A percentile compares a stretch with the other conserved stretches of the same genome.
Evolutionary conservation across 2,888 invertebrate genomes (phyloP).

Genomic region (Drepana falcataria): DNA sequence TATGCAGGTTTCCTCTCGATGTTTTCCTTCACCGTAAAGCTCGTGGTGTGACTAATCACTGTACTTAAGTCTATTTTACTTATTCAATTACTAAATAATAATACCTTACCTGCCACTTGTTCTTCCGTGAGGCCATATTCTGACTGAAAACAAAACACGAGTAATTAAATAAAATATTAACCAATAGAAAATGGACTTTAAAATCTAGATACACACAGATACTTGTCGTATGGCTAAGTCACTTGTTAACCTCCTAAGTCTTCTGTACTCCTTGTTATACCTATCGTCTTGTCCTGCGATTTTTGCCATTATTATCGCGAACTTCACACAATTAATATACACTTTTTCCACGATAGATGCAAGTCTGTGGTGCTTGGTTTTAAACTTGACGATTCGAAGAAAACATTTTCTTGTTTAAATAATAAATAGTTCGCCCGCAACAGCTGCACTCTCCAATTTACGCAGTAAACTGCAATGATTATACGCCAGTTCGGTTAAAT

Average conservation of each 20-base stretch:
- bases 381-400: background rate
- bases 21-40: too few species aligned
- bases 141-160: constrained; percentile 79
- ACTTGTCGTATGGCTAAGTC: constrained; percentile 83
- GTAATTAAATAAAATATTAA: constrained; percentile 1
- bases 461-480: constrained; percentile 2
- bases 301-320: constrained; percentile 39
- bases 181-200: constrained; percentile 48
- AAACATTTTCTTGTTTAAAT: background rate
- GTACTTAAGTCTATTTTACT: too few species aligned
- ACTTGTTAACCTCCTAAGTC: constrained; percentile 83
- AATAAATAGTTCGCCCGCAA: background rate
- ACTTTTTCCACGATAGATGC: background rate
- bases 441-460: constrained; percentile 3
- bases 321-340: background rate
- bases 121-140: constrained; percentile 93
- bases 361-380: too few species aligned
- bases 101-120: constrained; percentile 87
- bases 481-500: background rate
- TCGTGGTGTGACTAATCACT: too few species aligned
- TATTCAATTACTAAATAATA: background rate
- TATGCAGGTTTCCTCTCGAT: too few species aligned
- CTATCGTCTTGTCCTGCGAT: constrained; percentile 51
- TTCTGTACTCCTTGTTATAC: constrained; percentile 84
- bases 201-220: constrained; percentile 60